Base-by-base conservation (phyloP, 2,888 invertebrate genomes). In the Capitulum mitella region DNA sequence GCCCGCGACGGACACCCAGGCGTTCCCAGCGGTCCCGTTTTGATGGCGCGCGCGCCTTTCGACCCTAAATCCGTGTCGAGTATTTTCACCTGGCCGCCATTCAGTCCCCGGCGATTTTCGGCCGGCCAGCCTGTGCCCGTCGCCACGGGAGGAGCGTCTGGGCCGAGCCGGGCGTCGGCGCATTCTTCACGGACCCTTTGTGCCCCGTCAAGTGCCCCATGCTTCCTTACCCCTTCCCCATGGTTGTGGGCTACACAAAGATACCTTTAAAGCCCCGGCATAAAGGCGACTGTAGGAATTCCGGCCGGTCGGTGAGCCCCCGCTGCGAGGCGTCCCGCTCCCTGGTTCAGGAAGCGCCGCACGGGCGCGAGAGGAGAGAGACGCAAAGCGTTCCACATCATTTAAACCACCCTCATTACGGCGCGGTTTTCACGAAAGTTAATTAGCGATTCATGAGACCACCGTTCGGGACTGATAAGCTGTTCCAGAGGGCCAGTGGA, bases 341-440 rank as follows among this genome's bases (percentile, higher is more conserved):
- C 22, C 70, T 8, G 70, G 37, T 26, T 3, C 22, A 12, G 10
- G 40, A 26, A 70, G 40, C 22, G 40, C 5, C 14, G n/a, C 10
- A 3, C 14, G 34, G 16, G 34, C 64, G 34, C 29, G 64, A 64
- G 61, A 54, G 54, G 58, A 58, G 61, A 64, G 34, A 64, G 19
- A 34, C 64, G 19, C 64, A 19, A 29, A 34, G 2, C 34, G 64
- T 64, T 64, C 70, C 37, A 40, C 26, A 37, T 70, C 37, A 40
- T 70, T 70, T 70, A 40, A 40, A 70, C 40, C 70, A 22, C 34
- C 58, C 70, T 40, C 70, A 70, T 70, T 70, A 70, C 70, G 26
- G 26, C 22, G 37, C 40, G 16, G 40, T 3, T 14, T 12, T 8
- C 40, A 29, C 26, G 37, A 40, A 26, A 22, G 29, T 40, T 40